A percentile compares a stretch with the other conserved stretches of the same genome.
Evolutionary conservation across 2,797 vertebrate species (phyloP).

Genomic region (Spizella passerina): DNA sequence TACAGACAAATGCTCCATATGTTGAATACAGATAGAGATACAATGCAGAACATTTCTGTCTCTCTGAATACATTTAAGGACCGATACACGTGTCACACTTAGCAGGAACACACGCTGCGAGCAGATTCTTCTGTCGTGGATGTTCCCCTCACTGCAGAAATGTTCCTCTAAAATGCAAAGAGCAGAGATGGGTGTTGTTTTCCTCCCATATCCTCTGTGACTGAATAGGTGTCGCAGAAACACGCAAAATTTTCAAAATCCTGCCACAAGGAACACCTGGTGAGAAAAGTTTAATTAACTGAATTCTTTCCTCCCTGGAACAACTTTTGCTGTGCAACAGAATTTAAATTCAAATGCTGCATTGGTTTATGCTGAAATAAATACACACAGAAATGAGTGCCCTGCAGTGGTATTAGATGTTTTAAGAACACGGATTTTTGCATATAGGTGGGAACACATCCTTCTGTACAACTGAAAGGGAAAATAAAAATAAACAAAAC

Average conservation of each 20-base stretch:
- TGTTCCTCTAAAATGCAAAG: neutral
- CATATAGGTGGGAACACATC: neutral
- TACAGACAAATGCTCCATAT: neutral
- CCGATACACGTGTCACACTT: neutral
- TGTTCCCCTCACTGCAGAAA: neutral
- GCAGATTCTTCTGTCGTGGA: neutral
- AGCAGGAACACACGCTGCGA: neutral
- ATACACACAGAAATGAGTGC: neutral
- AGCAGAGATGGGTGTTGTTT: neutral
- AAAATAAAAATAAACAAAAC: neutral
- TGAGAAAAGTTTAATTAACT: neutral
- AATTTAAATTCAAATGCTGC: neutral
- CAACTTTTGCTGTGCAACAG: neutral
- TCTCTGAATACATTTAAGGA: neutral
- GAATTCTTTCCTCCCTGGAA: neutral
- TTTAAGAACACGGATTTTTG: neutral
- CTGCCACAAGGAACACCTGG: neutral
- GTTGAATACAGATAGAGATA: neutral
- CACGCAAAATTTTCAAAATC: neutral
- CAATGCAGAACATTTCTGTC: neutral
- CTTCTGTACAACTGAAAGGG: neutral
- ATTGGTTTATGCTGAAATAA: neutral
- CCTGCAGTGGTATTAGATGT: rapidly evolving
- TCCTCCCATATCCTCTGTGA: neutral
- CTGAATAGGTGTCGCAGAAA: neutral